Evolutionary conservation across 2,113 vertebrate species (phyloP).

Genomic region (Phalacrocorax brasilianus): DNA sequence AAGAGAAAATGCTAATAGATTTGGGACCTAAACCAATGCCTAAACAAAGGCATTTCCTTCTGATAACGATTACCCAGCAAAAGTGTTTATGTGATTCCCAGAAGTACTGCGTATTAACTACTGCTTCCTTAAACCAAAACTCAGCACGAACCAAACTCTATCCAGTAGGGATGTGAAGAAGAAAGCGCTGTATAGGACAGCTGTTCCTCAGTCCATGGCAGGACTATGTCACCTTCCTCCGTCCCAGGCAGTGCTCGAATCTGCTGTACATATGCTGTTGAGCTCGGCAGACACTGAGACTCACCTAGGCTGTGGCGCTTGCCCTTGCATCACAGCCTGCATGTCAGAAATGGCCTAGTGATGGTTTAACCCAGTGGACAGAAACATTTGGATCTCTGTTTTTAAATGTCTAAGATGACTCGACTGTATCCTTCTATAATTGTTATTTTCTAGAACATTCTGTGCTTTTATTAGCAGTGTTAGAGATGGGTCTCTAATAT

Average conservation of each 20-base stretch:
- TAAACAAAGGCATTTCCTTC: background rate
- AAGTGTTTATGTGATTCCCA: background rate
- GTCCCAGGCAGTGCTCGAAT: background rate
- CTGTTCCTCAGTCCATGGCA: background rate
- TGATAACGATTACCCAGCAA: background rate
- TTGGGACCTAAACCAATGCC: background rate
- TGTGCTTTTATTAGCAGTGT: background rate
- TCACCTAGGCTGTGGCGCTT: background rate
- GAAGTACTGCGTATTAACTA: background rate
- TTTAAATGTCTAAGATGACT: background rate
- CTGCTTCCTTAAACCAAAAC: background rate
- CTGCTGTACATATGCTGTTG: background rate
- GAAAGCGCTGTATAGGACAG: background rate
- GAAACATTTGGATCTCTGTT: background rate
- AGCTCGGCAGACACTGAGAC: background rate
- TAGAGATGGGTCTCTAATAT: background rate
- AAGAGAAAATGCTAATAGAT: background rate
- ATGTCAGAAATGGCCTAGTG: background rate
- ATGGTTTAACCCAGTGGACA: background rate
- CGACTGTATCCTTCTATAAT: background rate
- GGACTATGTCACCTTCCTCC: background rate
- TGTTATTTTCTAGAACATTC: background rate
- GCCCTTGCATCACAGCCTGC: background rate
- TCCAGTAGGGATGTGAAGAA: background rate
- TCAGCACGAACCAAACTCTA: background rate